phyloP scores from a whole-genome alignment of 2,113 vertebrate species.

The Trachemys scripta region DNA sequence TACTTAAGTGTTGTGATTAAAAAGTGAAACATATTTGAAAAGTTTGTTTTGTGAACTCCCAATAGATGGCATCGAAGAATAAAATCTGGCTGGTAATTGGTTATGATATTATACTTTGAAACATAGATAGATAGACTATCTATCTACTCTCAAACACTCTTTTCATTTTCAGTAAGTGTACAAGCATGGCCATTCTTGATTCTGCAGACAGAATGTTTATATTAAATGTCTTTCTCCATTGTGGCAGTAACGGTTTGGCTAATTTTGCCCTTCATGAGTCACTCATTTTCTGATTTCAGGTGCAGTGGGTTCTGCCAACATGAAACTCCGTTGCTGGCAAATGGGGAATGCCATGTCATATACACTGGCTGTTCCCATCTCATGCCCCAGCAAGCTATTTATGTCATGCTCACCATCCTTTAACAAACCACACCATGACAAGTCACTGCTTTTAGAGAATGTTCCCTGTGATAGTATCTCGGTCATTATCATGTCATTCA shows the following conservation, averaged over 20 bases:
- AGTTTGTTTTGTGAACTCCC: neutral
- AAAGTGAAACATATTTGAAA: too few species aligned
- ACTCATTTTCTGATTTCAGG: neutral
- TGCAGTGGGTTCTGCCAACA: neutral
- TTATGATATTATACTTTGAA: neutral
- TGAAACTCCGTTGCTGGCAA: neutral
- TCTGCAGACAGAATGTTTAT: neutral
- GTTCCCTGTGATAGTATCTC: neutral
- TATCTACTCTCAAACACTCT: neutral
- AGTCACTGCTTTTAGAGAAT: neutral
- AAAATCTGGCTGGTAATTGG: fast-evolving
- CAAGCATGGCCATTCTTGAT: neutral
- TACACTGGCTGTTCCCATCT: neutral
- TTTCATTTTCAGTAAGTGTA: neutral
- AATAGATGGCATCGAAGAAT: neutral
- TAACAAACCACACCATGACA: neutral
- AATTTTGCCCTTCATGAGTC: neutral
- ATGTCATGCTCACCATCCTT: neutral
- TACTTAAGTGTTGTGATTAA: too few species aligned
- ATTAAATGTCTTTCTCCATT: neutral
- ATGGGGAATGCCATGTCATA: neutral
- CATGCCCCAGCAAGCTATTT: neutral
- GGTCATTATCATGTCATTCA: neutral
- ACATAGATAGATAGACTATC: too few species aligned
- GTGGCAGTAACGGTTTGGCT: neutral